Base-by-base conservation (phyloP, 2,888 invertebrate genomes). In the Xestia rhomboidea region DNA sequence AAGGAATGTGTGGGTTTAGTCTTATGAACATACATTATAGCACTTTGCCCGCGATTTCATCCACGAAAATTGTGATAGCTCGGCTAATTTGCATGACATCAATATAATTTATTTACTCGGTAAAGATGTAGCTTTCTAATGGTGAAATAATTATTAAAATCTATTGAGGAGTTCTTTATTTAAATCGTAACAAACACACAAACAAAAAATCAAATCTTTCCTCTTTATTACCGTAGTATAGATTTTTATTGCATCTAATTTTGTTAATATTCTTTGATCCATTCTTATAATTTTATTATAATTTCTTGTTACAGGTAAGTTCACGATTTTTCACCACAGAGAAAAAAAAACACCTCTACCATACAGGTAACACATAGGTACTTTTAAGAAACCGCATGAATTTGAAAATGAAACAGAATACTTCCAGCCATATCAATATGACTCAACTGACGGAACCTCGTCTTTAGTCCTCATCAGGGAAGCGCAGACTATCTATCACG, bases 271-370 rank as follows among this genome's bases (percentile, higher is more conserved):
- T 27, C 0, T 5, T 41, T 13, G 0, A 49, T 34, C 18, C 2
- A 21, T 57, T 27, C 21, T 49, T 51, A 73, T 30, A 24, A 46
- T n/a, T 11, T 10, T 3, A 4, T 54, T 63, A 27, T 51, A 27
- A 73, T 83, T 86, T 41, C 54, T 90, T 89, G 85, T 92, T 91
- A 80, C 92, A 92, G 91, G 92, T 92, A 92, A 91, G 92, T 90
- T 62, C 24, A 8, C 44, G 27, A 60, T 54, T 8, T 62, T 24
- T 44, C 49, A 51, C 21, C 57, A 46, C 3, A 34, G 8, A 44
- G 24, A 46, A 34, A 30, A 30, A 34, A 30, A 30, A 60, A n/a
- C 0, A 2, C 30, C n/a, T 76, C 8, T 13, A 49, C 5, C 34
- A 44, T 6, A 51, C 68, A 87, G 87, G 84, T 86, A 77, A 73